A percentile compares a stretch with the other conserved stretches of the same genome.
phyloP scores from a whole-genome alignment of 2,113 vertebrate species.

The Hepsetus odoe region DNA sequence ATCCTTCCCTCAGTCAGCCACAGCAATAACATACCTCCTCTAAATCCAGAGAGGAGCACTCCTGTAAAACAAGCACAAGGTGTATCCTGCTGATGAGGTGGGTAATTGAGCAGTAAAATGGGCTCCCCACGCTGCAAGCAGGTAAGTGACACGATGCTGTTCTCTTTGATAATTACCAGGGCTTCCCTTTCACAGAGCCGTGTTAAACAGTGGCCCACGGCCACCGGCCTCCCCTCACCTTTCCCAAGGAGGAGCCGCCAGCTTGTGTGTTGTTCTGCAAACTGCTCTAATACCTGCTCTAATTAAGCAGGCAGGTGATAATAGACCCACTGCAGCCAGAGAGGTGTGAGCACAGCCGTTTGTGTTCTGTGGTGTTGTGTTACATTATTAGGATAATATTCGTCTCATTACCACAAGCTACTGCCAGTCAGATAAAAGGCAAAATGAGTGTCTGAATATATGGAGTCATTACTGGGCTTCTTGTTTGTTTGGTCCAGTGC shows the following conservation, averaged over 20 bases:
- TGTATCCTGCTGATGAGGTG: slow-evolving; percentile 19
- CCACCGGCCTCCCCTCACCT: slow-evolving; percentile 16
- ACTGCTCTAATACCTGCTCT: slow-evolving; percentile 49
- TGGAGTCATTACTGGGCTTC: too few relatives aligned
- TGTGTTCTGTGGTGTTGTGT: slow-evolving; percentile 13
- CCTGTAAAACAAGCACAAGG: slow-evolving; percentile 14
- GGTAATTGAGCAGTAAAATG: slow-evolving; percentile 62
- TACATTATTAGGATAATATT: slow-evolving; percentile 10
- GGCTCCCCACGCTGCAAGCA: slow-evolving; percentile 62
- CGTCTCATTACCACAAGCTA: neutral
- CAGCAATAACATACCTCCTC: slow-evolving; percentile 3
- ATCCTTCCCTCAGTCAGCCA: slow-evolving; percentile 1
- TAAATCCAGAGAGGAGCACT: slow-evolving; percentile 5
- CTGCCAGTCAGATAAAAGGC: neutral
- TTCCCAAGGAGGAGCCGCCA: slow-evolving; percentile 21
- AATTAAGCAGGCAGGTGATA: slow-evolving; percentile 51
- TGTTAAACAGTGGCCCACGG: slow-evolving; percentile 60
- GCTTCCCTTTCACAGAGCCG: slow-evolving; percentile 72
- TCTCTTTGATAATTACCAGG: slow-evolving; percentile 72
- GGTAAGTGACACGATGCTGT: slow-evolving; percentile 66
- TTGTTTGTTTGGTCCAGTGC: too few relatives aligned
- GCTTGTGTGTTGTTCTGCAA: slow-evolving; percentile 12
- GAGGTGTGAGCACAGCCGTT: slow-evolving; percentile 13
- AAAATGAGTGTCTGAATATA: neutral
- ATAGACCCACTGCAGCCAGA: slow-evolving; percentile 29